Evolutionary conservation across 2,797 vertebrate species (phyloP).

Genomic region (Euthynnus affinis): DNA sequence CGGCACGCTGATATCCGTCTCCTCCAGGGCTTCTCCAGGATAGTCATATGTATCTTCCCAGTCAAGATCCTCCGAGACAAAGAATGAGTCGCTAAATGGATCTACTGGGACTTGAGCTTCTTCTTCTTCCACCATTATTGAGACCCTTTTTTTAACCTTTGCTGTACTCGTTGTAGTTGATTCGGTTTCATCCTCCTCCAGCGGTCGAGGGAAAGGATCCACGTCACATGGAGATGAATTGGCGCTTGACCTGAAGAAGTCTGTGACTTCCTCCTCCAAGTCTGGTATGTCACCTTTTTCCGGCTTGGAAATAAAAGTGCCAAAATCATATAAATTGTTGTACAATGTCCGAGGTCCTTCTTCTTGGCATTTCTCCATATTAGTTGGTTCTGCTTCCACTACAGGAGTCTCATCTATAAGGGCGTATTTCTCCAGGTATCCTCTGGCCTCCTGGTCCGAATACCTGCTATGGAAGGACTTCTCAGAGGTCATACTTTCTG

Average conservation of each 20-base stretch:
- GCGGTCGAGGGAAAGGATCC: conserved; percentile 58
- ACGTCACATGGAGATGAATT: conserved; percentile 81
- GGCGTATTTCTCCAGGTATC: conserved; percentile 94
- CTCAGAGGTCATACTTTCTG: conserved; percentile 88
- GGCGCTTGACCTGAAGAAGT: conserved; percentile 83
- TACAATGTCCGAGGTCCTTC: conserved; percentile 60
- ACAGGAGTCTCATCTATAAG: conserved; percentile 91
- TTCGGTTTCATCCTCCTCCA: conserved; percentile 54
- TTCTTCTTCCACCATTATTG: conserved; percentile 46
- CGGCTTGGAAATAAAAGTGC: conserved; percentile 31
- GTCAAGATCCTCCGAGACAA: conserved; percentile 73
- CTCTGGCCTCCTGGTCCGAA: conserved; percentile 91
- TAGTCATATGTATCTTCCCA: conserved; percentile 67
- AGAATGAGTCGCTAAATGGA: conserved; percentile 43
- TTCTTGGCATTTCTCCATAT: conserved; percentile 21
- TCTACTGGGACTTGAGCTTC: conserved; percentile 38
- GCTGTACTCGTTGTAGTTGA: conserved; percentile 39
- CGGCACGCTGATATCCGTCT: not conserved
- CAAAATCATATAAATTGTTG: conserved; percentile 70
- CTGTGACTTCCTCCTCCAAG: conserved; percentile 81
- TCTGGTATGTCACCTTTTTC: conserved; percentile 37
- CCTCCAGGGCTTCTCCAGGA: not conserved
- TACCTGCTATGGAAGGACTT: conserved; percentile 90
- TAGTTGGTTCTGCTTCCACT: conserved; percentile 43
- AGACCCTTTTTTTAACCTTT: conserved; percentile 59